A percentile compares a stretch with the other conserved stretches of the same genome.
These are phyloP conservation scores for Rhea pennata DNA, from an alignment of 2,113 vertebrate species.

Conservation along the genomic window DNA sequence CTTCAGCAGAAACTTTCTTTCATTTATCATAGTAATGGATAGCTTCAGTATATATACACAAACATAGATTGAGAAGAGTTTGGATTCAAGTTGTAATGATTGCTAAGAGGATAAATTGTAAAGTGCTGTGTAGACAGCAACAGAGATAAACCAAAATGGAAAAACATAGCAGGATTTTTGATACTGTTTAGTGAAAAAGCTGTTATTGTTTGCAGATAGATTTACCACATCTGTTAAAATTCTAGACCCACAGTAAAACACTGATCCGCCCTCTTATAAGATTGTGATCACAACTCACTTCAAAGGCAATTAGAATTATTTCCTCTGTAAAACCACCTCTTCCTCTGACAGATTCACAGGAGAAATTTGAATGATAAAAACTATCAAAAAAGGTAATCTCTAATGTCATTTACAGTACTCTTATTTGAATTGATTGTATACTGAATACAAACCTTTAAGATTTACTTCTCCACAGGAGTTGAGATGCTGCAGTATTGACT, in stretches of 20 bases:
- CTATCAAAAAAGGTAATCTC: conserved; percentile 2
- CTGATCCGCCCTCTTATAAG: background rate
- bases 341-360: background rate
- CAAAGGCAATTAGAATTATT: conserved; percentile 43
- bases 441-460: background rate
- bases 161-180: background rate
- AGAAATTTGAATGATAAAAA: conserved; percentile 53
- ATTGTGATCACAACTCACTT: conserved; percentile 26
- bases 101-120: background rate
- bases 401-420: conserved; percentile 25
- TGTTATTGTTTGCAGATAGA: background rate
- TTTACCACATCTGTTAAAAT: conserved; percentile 24
- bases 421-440: background rate
- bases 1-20: background rate
- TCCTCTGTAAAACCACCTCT: conserved; percentile 15
- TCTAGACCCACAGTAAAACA: background rate
- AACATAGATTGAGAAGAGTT: background rate
- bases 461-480: background rate
- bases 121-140: background rate
- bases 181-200: background rate
- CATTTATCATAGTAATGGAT: background rate
- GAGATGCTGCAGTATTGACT: background rate
- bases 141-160: background rate
- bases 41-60: background rate
- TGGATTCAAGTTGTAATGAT: background rate